Evolutionary conservation across 2,113 vertebrate genomes (phyloP).

Genomic region (Speoplatyrhinus poulsoni): DNA sequence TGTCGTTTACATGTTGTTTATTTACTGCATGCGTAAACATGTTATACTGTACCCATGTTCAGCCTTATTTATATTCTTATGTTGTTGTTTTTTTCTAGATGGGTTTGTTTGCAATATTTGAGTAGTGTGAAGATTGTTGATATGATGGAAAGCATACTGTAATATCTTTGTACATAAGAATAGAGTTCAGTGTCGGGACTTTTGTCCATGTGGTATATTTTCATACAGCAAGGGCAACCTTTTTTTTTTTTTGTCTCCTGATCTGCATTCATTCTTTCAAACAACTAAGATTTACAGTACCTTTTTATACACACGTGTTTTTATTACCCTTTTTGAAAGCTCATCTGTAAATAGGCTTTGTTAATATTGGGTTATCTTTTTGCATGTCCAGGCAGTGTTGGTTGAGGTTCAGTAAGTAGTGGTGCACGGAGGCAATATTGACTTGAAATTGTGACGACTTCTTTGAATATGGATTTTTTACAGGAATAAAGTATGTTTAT

Average conservation of each 20-base stretch:
- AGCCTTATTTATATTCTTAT: slow-evolving; percentile 67
- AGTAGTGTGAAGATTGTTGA: slow-evolving; percentile 31
- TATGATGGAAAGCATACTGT: slow-evolving; percentile 29
- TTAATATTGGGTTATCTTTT: slow-evolving; percentile 53
- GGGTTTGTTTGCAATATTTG: slow-evolving; percentile 43
- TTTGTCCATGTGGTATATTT: slow-evolving; percentile 58
- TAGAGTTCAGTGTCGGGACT: slow-evolving; percentile 49
- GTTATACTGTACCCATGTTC: slow-evolving; percentile 63
- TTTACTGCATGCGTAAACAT: slow-evolving; percentile 74
- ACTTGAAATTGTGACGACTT: slow-evolving; percentile 64
- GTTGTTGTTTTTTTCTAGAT: slow-evolving; percentile 41
- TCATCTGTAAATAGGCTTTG: slow-evolving; percentile 75
- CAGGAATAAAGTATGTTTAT: slow-evolving; percentile 82
- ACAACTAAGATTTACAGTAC: slow-evolving; percentile 44
- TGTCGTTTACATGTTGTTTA: slow-evolving; percentile 77
- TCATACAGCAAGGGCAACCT: slow-evolving; percentile 47
- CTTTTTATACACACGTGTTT: slow-evolving; percentile 67
- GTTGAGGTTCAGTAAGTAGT: slow-evolving; percentile 47
- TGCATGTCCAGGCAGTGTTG: slow-evolving; percentile 69
- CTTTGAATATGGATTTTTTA: slow-evolving; percentile 77
- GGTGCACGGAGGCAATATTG: slow-evolving; percentile 51
- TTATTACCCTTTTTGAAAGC: slow-evolving; percentile 68
- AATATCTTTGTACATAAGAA: slow-evolving; percentile 44
- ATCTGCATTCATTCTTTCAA: slow-evolving; percentile 60
- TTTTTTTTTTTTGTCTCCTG: slow-evolving; percentile 40